A percentile compares a stretch with the other conserved stretches of the same genome.
These are phyloP conservation scores for Drosophila teissieri DNA, from an alignment of 1,140 invertebrate genomes.

Conservation along the genomic window DNA sequence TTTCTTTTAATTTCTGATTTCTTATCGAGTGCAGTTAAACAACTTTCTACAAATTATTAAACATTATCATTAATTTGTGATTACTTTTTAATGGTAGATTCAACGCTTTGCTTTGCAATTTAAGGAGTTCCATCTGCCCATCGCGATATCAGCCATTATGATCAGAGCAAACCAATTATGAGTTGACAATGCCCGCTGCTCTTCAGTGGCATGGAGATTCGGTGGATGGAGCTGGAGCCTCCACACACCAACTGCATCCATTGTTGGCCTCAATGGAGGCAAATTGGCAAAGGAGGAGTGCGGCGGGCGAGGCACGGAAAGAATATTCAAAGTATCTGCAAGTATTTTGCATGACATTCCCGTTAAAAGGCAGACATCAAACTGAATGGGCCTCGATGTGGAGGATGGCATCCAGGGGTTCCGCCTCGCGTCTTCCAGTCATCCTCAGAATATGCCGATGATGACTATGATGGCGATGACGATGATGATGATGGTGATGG, in stretches of 20 bases:
- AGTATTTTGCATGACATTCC: constrained; percentile 77
- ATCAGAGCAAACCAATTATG: constrained; percentile 42
- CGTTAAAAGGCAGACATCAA: constrained; percentile 78
- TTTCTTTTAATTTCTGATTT: not conserved
- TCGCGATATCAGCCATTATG: constrained; percentile 25
- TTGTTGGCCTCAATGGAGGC: constrained; percentile 50
- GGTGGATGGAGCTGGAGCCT: constrained; percentile 30
- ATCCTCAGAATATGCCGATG: constrained; percentile 12
- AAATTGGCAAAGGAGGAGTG: constrained; percentile 50
- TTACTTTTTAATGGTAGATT: not conserved
- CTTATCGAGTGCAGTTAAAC: no score
- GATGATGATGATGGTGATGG: constrained; percentile 24
- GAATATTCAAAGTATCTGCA: constrained; percentile 77
- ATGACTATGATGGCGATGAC: constrained; percentile 29
- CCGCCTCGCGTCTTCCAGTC: constrained; percentile 12
- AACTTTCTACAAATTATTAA: no score
- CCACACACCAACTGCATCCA: constrained; percentile 35
- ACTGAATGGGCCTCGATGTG: constrained; percentile 59
- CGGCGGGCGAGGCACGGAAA: constrained; percentile 5
- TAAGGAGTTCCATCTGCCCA: not conserved
- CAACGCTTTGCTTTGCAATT: not conserved
- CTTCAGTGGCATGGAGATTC: constrained; percentile 28
- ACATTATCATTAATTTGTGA: no score
- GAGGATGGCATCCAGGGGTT: constrained; percentile 12
- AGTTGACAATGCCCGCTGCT: constrained; percentile 4